Conservation (phyloP, 1,140 invertebrate genomes). For the Drosophila nebulosa region DNA sequence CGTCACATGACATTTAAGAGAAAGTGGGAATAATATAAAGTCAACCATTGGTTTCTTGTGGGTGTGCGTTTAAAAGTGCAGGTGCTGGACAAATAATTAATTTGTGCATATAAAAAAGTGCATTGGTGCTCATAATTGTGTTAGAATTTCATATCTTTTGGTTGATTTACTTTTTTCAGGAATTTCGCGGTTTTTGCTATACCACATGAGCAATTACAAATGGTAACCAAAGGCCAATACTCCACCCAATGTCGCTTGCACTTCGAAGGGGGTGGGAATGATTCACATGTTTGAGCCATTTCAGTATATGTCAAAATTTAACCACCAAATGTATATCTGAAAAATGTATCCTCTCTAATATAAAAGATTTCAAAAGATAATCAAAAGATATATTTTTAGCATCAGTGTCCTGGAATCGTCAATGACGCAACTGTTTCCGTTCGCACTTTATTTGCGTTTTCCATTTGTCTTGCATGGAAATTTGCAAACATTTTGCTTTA, state of each 20-base stretch:
- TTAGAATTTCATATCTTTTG: background rate
- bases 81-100: conserved; percentile 10
- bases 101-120: conserved; percentile 6
- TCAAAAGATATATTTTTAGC: background rate
- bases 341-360: background rate
- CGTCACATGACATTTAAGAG: background rate
- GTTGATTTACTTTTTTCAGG: conserved; percentile 13
- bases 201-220: background rate
- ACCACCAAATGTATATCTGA: background rate
- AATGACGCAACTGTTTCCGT: background rate
- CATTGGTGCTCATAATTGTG: conserved; percentile 2
- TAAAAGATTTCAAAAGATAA: background rate
- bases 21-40: background rate
- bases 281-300: background rate
- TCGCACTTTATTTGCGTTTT: background rate
- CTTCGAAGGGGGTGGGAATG: background rate
- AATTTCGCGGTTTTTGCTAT: background rate
- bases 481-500: no score
- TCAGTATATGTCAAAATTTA: background rate
- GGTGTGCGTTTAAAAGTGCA: background rate
- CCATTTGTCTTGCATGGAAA: no score
- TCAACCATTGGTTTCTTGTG: background rate
- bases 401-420: background rate
- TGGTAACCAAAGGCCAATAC: background rate
- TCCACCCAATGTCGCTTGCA: background rate